Percentiles rank a stretch among this genome's conserved stretches.
Conservation (phyloP, 2,797 vertebrate genomes). For the Channallabes apus region DNA sequence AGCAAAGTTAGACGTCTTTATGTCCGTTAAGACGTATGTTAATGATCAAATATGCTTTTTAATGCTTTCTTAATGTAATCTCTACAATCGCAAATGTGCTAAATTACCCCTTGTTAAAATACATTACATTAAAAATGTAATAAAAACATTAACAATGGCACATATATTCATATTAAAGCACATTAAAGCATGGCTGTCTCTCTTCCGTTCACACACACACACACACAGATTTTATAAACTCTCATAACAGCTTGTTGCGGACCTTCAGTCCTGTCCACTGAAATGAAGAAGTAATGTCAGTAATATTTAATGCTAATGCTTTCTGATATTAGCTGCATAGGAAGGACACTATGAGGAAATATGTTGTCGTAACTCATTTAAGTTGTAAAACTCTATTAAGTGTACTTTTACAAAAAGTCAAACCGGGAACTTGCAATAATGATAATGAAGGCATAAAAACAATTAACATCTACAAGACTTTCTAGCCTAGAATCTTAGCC, state of each 20-base stretch:
- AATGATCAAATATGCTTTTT: constrained; percentile 1
- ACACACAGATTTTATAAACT: not conserved
- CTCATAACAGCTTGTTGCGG: not conserved
- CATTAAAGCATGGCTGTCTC: not conserved
- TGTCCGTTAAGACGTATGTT: not conserved
- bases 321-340: not conserved
- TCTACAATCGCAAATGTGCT: not conserved
- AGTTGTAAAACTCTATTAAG: too few species aligned
- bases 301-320: not conserved
- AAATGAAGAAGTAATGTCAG: not conserved
- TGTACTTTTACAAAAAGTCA: too few species aligned
- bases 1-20: not conserved
- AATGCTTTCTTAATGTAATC: not conserved
- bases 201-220: not conserved
- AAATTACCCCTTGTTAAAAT: not conserved
- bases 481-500: too few species aligned
- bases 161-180: not conserved
- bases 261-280: not conserved
- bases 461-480: too few species aligned
- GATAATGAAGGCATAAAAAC: too few species aligned
- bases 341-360: too few species aligned
- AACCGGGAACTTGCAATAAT: too few species aligned
- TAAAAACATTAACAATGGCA: not conserved
- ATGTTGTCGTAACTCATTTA: too few species aligned
- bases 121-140: not conserved